A percentile compares a stretch with the other conserved stretches of the same genome.
Conservation (phyloP, 2,797 vertebrate genomes). For the Brotula barbata region DNA sequence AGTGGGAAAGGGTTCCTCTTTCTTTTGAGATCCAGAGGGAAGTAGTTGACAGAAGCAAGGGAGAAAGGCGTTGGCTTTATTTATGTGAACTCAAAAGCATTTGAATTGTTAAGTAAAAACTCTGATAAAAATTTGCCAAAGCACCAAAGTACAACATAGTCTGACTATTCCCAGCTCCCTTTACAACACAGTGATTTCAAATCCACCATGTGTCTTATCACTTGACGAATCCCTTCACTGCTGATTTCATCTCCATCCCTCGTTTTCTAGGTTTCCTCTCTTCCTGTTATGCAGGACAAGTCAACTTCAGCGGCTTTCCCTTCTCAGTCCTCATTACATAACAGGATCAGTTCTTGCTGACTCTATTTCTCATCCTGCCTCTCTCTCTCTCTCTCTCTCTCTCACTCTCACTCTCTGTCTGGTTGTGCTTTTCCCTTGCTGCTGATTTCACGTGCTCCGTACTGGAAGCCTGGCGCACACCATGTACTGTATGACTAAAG, state of each 20-base stretch:
- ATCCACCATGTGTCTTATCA: slow-evolving; percentile 24
- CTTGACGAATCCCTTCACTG: slow-evolving; percentile 29
- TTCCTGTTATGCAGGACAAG: slow-evolving; percentile 69
- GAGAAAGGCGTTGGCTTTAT: slow-evolving; percentile 28
- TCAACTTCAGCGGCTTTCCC: slow-evolving; percentile 68
- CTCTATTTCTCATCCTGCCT: slow-evolving; percentile 58
- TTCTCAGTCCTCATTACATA: slow-evolving; percentile 76
- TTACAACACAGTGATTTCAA: not conserved
- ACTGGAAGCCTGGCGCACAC: slow-evolving; percentile 30
- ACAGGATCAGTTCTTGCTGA: slow-evolving; percentile 65
- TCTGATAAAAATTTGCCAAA: no score
- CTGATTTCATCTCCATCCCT: slow-evolving; percentile 8
- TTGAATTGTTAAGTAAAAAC: no score
- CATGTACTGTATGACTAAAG: slow-evolving; percentile 45
- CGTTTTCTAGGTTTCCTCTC: slow-evolving; percentile 59
- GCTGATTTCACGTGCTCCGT: slow-evolving; percentile 55
- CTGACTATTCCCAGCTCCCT: slow-evolving; percentile 1
- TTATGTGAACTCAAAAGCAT: not conserved
- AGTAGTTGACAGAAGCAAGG: slow-evolving; percentile 15
- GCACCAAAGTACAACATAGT: not conserved
- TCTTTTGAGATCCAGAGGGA: slow-evolving; percentile 27
- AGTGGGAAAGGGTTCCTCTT: slow-evolving; percentile 23
- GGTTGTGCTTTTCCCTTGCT: slow-evolving; percentile 8
- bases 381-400: slow-evolving; percentile 31
- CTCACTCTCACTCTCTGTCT: slow-evolving; percentile 50